phyloP scores from a whole-genome alignment of 2,888 invertebrate species.

The Heliothis peltigera region DNA sequence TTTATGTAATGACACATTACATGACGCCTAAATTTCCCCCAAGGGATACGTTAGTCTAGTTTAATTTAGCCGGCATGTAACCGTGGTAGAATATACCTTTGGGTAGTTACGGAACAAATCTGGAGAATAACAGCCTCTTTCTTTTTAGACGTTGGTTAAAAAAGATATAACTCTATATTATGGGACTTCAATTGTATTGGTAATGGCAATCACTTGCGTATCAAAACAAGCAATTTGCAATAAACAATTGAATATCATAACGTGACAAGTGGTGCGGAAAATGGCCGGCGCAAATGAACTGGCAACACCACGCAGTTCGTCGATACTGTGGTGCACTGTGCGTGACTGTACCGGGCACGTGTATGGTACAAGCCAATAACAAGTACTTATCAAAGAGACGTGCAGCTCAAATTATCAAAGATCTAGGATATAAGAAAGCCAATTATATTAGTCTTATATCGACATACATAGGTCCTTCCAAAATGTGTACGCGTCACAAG shows the following conservation, averaged over 20 bases:
- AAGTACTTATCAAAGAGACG: not conserved
- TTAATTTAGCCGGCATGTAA: not conserved
- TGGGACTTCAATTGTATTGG: not conserved
- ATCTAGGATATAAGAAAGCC: not conserved
- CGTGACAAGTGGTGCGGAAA: slow-evolving; percentile 40
- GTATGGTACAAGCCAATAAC: not conserved
- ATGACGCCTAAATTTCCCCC: not conserved
- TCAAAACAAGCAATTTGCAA: slow-evolving; percentile 34
- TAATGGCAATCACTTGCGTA: slow-evolving; percentile 4
- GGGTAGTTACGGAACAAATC: too few relatives aligned
- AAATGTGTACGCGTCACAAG: too few relatives aligned
- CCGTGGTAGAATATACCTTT: too few relatives aligned
- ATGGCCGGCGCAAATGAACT: slow-evolving; percentile 53
- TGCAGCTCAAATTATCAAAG: too few relatives aligned
- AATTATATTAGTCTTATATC: too few relatives aligned
- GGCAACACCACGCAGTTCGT: slow-evolving; percentile 45
- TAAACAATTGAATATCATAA: slow-evolving; percentile 46
- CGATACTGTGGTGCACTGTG: slow-evolving; percentile 14
- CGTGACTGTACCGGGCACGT: slow-evolving; percentile 5
- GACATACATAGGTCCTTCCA: too few relatives aligned
- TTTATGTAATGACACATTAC: too few relatives aligned
- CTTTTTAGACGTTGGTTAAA: too few relatives aligned
- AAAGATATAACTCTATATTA: not conserved
- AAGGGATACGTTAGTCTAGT: not conserved
- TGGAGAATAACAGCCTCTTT: too few relatives aligned